phyloP scores from a whole-genome alignment of 2,888 invertebrate genomes.

The Linnaemya tessellans region DNA sequence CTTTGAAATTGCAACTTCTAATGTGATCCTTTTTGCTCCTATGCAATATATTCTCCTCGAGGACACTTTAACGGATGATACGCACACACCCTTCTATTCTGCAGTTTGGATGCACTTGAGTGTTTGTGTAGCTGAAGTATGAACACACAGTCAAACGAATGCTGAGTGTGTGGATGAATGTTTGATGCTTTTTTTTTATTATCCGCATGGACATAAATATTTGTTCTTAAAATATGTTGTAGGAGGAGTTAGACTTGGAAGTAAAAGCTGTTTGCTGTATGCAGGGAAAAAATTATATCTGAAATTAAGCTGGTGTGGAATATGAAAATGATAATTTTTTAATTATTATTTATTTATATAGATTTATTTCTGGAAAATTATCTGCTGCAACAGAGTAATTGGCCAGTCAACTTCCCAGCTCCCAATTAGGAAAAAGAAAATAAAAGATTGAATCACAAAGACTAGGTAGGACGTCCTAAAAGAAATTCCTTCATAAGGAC shows the following conservation, averaged over 20 bases:
- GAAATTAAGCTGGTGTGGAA: background rate
- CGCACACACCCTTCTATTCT: conserved; percentile 54
- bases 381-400: too few relatives aligned
- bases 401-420: too few relatives aligned
- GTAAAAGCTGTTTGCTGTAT: conserved; percentile 19
- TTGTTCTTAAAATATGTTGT: conserved; percentile 31
- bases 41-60: conserved; percentile 50
- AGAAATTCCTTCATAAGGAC: too few relatives aligned
- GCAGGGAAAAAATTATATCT: background rate
- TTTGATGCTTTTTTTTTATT: conserved; percentile 7
- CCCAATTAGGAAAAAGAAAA: too few relatives aligned
- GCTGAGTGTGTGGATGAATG: background rate
- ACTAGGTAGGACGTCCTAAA: too few relatives aligned
- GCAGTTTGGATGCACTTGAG: conserved; percentile 33
- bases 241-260: conserved; percentile 37
- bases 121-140: conserved; percentile 19
- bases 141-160: background rate
- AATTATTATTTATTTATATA: background rate
- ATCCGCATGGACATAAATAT: conserved; percentile 27
- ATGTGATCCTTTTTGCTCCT: conserved; percentile 62
- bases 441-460: too few relatives aligned
- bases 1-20: conserved; percentile 56
- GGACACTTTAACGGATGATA: conserved; percentile 52
- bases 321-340: background rate
- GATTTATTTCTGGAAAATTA: too few relatives aligned